These are phyloP conservation scores for Empis livida DNA, from an alignment of 2,888 invertebrate genomes.

Conservation along the genomic window DNA sequence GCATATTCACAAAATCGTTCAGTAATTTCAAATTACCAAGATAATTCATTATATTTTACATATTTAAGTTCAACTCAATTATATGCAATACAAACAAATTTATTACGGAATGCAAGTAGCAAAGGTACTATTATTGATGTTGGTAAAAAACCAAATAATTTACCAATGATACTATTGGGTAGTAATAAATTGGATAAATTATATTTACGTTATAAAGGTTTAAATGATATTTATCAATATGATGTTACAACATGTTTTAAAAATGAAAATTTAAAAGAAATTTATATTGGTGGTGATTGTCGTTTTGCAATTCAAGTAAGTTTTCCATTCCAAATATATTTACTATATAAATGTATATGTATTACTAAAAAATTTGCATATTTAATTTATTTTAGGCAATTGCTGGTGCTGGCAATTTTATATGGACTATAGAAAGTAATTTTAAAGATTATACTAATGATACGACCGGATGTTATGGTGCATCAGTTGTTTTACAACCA, in stretches of 20 bases:
- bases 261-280: conserved; percentile 42
- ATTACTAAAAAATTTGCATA: neutral
- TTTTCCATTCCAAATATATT: neutral
- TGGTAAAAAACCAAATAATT: conserved; percentile 40
- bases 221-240: conserved; percentile 51
- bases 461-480: conserved; percentile 47
- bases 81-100: conserved; percentile 43
- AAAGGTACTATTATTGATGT: conserved; percentile 44
- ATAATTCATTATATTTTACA: conserved; percentile 41
- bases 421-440: conserved; percentile 54
- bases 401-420: conserved; percentile 43
- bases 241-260: conserved; percentile 45
- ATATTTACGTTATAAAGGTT: conserved; percentile 49
- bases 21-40: conserved; percentile 13
- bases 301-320: conserved; percentile 45
- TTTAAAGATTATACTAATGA: conserved; percentile 50
- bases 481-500: conserved; percentile 47
- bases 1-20: conserved; percentile 39
- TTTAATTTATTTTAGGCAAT: conserved; percentile 24
- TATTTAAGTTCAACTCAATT: conserved; percentile 43
- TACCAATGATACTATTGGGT: conserved; percentile 44
- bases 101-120: conserved; percentile 41
- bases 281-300: conserved; percentile 45
- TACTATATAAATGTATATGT: neutral
- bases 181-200: conserved; percentile 45